phyloP scores from a whole-genome alignment of 2,113 vertebrate genomes.

The Mixornis gularis region DNA sequence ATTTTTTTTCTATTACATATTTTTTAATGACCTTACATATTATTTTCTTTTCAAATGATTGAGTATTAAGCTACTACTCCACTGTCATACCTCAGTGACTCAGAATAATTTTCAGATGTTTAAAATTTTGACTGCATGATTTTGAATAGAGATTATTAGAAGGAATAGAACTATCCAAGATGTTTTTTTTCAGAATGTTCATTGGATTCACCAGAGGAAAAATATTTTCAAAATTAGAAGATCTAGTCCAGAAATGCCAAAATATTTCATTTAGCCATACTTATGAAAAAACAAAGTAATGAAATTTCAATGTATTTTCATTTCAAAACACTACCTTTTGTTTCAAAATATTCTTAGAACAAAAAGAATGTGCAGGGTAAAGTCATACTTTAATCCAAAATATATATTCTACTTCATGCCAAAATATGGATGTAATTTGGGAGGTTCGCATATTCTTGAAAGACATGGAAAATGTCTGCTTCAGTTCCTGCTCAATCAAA shows the following conservation, averaged over 20 bases:
- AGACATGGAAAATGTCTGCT: neutral
- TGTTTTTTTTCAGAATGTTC: neutral
- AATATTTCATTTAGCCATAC: neutral
- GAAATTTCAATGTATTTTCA: slow-evolving; percentile 1
- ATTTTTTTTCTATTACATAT: neutral
- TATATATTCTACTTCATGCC: neutral
- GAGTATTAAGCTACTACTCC: neutral
- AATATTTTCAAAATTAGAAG: slow-evolving; percentile 8
- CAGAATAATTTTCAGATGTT: neutral
- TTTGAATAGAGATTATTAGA: neutral
- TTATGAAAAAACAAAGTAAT: neutral
- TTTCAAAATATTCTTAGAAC: slow-evolving; percentile 8
- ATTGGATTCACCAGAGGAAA: neutral
- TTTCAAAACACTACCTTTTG: slow-evolving; percentile 21
- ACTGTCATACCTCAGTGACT: neutral
- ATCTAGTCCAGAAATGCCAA: neutral
- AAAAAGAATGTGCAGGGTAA: neutral
- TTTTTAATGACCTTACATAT: neutral
- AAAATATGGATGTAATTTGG: slow-evolving; percentile 37
- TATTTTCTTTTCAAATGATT: neutral
- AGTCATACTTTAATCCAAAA: slow-evolving; percentile 18
- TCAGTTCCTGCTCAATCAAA: neutral
- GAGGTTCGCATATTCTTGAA: neutral
- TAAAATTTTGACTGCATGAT: neutral
- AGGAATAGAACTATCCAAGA: neutral